Base-by-base conservation (phyloP, 2,797 vertebrate genomes). In the Epinephelus coioides region DNA sequence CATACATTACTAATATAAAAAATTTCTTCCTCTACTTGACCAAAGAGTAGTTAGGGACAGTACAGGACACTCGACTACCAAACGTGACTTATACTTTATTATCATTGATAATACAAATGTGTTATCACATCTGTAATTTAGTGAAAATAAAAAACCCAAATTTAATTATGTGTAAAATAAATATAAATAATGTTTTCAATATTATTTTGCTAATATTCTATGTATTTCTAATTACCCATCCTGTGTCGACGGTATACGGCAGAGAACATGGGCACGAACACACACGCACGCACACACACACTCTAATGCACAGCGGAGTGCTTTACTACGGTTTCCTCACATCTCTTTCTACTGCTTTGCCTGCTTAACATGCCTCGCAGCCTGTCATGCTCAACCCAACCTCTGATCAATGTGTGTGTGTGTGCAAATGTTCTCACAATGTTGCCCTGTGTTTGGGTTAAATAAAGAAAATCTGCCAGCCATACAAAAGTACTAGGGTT, bases 401-500 rank as follows among this genome's bases (percentile, higher is more conserved):
- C 90, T 88, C 91, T 94, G 92, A 95, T 95, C 94, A 94, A 91
- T 92, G 91, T 90, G 82, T 79, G 71, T 83, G 65, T 68, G 76
- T 73, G 86, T 81, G 86, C 76, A 89, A 89, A 91, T 91, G 90
- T 88, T 91, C 91, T 88, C 83, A 88, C 89, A 92, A 89, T 86
- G 83, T 83, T 93, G 89, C 87, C 82, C 80, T 73, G 83, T 92
- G 92, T 94, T 94, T 92, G 93, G 91, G 93, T 93, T 95, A 94
- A 95, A 94, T 94, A 95, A 95, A 94, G 86, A 82, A 92, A 94
- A 92, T 94, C 93, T 93, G 88, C 89, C 90, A 91, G 89, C 94
- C 93, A 94, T 94, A 93, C 86, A 79, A 91, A 95, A 94, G 84
- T 76, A 88, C 86, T 76, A 51, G 69, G 69, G 88, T 76, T 86